Evolutionary conservation across 2,888 invertebrate genomes (phyloP).

Genomic region (Nomada goodeniana): DNA sequence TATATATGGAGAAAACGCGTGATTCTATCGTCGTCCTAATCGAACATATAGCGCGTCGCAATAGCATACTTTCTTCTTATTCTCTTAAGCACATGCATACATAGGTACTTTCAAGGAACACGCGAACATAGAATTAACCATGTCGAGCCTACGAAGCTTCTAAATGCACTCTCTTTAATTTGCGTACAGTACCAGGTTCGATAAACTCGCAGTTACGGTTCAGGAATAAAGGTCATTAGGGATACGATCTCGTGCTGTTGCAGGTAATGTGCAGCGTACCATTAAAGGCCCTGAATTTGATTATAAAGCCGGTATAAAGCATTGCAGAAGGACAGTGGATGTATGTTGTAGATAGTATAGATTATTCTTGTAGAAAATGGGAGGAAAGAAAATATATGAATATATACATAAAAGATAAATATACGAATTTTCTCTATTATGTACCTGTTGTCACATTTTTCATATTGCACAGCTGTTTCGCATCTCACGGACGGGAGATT

Average conservation of each 20-base stretch:
- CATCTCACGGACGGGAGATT: too few relatives aligned
- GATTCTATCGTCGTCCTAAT: slow-evolving; percentile 10
- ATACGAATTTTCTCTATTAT: too few relatives aligned
- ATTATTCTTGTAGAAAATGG: too few relatives aligned
- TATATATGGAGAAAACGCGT: slow-evolving; percentile 5
- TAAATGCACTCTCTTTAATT: slow-evolving; percentile 5
- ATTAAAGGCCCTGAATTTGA: background rate
- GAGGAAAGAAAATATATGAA: too few relatives aligned
- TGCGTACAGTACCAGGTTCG: slow-evolving; percentile 30
- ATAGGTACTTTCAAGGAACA: too few relatives aligned
- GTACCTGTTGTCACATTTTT: too few relatives aligned
- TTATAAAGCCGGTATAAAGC: too few relatives aligned
- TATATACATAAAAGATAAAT: too few relatives aligned
- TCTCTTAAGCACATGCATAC: background rate
- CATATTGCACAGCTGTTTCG: too few relatives aligned
- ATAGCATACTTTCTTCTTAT: slow-evolving; percentile 16
- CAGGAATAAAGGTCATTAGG: slow-evolving; percentile 14
- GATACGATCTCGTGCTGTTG: background rate
- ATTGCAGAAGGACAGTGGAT: too few relatives aligned
- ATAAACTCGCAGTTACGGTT: slow-evolving; percentile 36
- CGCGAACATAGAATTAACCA: background rate
- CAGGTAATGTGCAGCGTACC: background rate
- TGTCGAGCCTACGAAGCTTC: background rate
- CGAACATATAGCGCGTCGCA: background rate
- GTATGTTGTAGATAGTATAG: too few relatives aligned